These are phyloP conservation scores for Drosophila imparisetae DNA, from an alignment of 2,888 invertebrate species.

Conservation along the genomic window DNA sequence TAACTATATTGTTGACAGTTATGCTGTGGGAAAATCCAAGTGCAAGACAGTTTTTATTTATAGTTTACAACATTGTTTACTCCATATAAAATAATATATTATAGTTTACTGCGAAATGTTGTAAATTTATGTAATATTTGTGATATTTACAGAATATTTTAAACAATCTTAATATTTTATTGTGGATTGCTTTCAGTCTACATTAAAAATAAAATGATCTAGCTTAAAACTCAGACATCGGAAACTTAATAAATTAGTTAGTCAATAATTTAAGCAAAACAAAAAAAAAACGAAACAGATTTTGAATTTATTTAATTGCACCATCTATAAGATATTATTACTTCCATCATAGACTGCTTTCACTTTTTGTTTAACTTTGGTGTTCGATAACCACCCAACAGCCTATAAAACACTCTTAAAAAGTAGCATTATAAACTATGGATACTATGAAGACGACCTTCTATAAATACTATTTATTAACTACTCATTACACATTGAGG, in stretches of 20 bases:
- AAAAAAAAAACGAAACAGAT: not conserved
- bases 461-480: not conserved
- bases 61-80: not conserved
- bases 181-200: no score
- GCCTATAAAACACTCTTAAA: not conserved
- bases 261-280: not conserved
- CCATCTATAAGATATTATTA: not conserved
- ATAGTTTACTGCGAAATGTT: not conserved
- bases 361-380: not conserved
- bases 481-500: not conserved
- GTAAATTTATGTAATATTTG: not conserved
- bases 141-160: not conserved
- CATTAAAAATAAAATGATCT: no score
- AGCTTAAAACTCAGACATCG: not conserved
- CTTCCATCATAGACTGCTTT: not conserved
- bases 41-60: not conserved
- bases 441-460: not conserved
- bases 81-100: not conserved
- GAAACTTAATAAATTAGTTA: not conserved
- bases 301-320: not conserved
- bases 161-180: not conserved
- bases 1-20: conserved; percentile 1
- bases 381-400: not conserved
- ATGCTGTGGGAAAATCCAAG: conserved; percentile 29
- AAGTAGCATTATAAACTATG: not conserved